A percentile compares a stretch with the other conserved stretches of the same genome.
Conservation (phyloP, 2,888 invertebrate genomes). For the Eugnorisma glareosa region DNA sequence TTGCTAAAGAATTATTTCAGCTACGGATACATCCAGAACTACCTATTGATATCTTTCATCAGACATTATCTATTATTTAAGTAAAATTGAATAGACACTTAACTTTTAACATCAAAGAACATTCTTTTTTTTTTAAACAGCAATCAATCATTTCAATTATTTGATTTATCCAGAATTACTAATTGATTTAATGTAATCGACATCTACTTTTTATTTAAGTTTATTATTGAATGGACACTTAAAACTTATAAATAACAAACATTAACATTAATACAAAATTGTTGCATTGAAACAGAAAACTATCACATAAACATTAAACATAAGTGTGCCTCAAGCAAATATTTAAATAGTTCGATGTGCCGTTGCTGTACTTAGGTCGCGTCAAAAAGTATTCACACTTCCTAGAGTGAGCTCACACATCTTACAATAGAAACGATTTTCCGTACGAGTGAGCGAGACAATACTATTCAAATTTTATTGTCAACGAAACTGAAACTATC, state of each 20-base stretch:
- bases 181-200: neutral
- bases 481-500: neutral
- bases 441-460: neutral
- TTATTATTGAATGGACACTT: neutral
- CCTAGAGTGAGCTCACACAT: neutral
- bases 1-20: neutral
- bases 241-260: slow-evolving; percentile 6
- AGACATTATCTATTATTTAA: neutral
- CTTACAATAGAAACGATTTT: neutral
- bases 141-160: neutral
- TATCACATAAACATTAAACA: neutral
- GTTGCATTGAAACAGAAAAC: neutral
- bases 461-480: neutral
- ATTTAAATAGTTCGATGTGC: neutral
- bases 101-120: neutral
- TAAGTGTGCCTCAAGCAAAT: neutral
- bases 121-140: neutral
- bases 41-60: neutral
- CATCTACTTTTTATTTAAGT: neutral
- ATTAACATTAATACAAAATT: neutral
- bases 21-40: slow-evolving; percentile 3
- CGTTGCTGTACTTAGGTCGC: neutral
- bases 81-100: neutral
- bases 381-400: neutral
- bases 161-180: neutral